These are phyloP conservation scores for Leptinotarsa texana DNA, from an alignment of 1,140 invertebrate species.

Conservation along the genomic window DNA sequence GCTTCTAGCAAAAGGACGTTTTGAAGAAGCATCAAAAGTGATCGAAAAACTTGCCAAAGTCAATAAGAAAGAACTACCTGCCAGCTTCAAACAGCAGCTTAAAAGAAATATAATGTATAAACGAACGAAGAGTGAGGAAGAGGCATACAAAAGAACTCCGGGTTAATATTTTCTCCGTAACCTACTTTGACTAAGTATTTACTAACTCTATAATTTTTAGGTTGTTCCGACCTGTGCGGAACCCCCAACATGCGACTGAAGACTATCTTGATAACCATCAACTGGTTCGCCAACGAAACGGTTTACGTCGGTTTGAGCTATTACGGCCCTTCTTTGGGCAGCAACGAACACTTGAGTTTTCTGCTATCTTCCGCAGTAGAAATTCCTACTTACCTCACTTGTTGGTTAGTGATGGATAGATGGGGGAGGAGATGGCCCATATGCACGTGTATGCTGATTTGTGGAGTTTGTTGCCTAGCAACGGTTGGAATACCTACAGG, in stretches of 20 bases:
- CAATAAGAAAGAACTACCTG: slow-evolving; percentile 76
- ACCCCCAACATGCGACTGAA: slow-evolving; percentile 86
- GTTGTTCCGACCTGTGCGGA: slow-evolving; percentile 72
- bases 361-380: slow-evolving; percentile 82
- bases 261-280: slow-evolving; percentile 68
- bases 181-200: too few relatives aligned
- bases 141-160: slow-evolving; percentile 60
- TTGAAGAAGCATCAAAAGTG: slow-evolving; percentile 78
- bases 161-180: background rate
- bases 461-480: slow-evolving; percentile 78
- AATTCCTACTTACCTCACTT: slow-evolving; percentile 81
- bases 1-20: slow-evolving; percentile 76
- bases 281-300: slow-evolving; percentile 75
- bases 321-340: slow-evolving; percentile 82
- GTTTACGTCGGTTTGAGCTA: slow-evolving; percentile 87
- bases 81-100: slow-evolving; percentile 71
- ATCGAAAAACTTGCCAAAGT: slow-evolving; percentile 75
- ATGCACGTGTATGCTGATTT: slow-evolving; percentile 79
- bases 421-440: slow-evolving; percentile 83
- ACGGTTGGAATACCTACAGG: slow-evolving; percentile 77
- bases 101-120: slow-evolving; percentile 72
- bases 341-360: slow-evolving; percentile 84
- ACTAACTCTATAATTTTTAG: slow-evolving; percentile 52
- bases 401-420: slow-evolving; percentile 83
- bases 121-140: slow-evolving; percentile 65